These are phyloP conservation scores for Digitonthophagus gazella DNA, from an alignment of 2,888 invertebrate genomes.

Conservation along the genomic window DNA sequence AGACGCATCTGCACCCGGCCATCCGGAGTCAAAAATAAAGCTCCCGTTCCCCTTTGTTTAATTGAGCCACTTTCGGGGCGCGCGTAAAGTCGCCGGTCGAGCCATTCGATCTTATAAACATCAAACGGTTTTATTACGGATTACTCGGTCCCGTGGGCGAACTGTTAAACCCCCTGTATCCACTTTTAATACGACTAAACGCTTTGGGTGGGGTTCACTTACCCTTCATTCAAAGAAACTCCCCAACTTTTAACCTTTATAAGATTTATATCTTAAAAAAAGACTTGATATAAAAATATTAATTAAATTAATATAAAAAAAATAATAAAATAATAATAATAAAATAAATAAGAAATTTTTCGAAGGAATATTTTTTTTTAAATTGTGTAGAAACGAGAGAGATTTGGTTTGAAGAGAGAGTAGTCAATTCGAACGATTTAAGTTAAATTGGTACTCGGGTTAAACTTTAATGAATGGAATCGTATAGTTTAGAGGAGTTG, in stretches of 20 bases:
- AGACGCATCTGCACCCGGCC: neutral
- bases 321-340: too few relatives aligned
- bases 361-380: too few relatives aligned
- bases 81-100: neutral
- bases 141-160: neutral
- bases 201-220: neutral
- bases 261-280: too few relatives aligned
- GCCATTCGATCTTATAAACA: neutral
- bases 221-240: neutral
- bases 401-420: neutral
- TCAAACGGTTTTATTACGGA: neutral
- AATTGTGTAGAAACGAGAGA: neutral
- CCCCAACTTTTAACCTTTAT: too few relatives aligned
- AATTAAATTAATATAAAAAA: too few relatives aligned
- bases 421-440: neutral
- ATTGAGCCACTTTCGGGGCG: neutral
- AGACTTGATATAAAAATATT: too few relatives aligned
- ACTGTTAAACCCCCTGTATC: neutral
- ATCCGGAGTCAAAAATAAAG: neutral
- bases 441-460: neutral
- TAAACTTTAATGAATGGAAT: neutral
- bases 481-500: neutral
- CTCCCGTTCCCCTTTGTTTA: neutral
- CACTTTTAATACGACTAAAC: neutral
- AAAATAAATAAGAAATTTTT: too few relatives aligned